These are phyloP conservation scores for Linurgus olivaceus DNA, from an alignment of 2,797 vertebrate species.

Conservation along the genomic window DNA sequence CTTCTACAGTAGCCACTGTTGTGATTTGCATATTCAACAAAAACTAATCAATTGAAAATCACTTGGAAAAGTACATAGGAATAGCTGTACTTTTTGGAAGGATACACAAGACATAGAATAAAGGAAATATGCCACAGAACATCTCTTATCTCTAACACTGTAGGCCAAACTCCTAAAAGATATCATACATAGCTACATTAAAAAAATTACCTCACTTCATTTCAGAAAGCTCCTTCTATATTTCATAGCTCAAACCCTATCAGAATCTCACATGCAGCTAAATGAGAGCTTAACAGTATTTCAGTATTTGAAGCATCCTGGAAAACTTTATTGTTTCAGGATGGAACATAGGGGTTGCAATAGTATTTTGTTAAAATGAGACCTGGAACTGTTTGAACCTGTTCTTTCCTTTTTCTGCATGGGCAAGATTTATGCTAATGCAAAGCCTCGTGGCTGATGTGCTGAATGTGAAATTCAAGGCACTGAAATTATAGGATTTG, in stretches of 20 bases:
- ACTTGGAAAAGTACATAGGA: not conserved
- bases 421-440: not conserved
- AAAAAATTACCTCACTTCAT: not conserved
- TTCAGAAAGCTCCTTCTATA: not conserved
- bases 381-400: not conserved
- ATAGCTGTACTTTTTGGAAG: not conserved
- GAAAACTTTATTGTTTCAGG: not conserved
- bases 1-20: not conserved
- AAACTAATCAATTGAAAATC: not conserved
- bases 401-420: not conserved
- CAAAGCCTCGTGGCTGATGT: not conserved
- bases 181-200: rapidly evolving
- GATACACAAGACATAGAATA: not conserved
- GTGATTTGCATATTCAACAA: not conserved
- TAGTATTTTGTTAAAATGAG: not conserved
- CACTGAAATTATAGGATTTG: not conserved
- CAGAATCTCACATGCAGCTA: not conserved
- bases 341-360: not conserved
- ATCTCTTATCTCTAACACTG: not conserved
- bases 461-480: not conserved
- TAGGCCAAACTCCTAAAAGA: not conserved
- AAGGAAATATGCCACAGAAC: not conserved
- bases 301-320: not conserved
- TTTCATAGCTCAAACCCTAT: not conserved
- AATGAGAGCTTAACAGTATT: not conserved